Conservation (phyloP, 1,140 invertebrate species). For the Eciton burchellii region DNA sequence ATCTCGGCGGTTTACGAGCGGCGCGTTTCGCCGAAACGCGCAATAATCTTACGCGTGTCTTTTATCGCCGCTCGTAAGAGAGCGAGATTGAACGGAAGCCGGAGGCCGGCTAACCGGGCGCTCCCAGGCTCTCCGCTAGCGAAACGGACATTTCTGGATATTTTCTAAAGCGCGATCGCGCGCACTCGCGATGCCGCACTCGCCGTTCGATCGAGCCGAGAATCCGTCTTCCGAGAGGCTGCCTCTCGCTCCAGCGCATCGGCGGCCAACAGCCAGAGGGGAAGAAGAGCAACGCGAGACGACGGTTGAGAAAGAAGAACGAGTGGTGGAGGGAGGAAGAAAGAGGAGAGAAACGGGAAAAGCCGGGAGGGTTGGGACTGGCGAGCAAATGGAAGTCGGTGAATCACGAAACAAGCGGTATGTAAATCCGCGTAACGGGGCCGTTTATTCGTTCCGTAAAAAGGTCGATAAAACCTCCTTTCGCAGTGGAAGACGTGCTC, state of each 20-base stretch:
- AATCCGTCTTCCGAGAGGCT: slow-evolving; percentile 42
- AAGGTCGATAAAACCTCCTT: slow-evolving; percentile 79
- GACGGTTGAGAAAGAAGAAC: neutral
- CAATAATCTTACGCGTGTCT: slow-evolving; percentile 20
- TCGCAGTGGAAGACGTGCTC: slow-evolving; percentile 61
- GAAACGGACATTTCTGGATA: slow-evolving; percentile 10
- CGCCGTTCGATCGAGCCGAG: slow-evolving; percentile 38
- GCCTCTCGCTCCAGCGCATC: slow-evolving; percentile 14
- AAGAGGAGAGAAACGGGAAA: neutral
- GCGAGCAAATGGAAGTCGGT: slow-evolving; percentile 64
- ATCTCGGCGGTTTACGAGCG: slow-evolving; percentile 14
- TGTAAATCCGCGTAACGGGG: slow-evolving; percentile 79
- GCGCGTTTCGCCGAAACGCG: slow-evolving; percentile 7
- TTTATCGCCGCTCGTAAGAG: slow-evolving; percentile 44
- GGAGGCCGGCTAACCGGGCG: slow-evolving; percentile 33
- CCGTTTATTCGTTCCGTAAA: slow-evolving; percentile 80
- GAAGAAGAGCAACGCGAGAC: neutral
- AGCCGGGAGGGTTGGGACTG: slow-evolving; percentile 5
- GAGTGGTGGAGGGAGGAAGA: neutral
- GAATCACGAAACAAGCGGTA: slow-evolving; percentile 77
- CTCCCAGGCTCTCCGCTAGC: neutral
- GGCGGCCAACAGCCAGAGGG: slow-evolving; percentile 36
- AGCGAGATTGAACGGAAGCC: slow-evolving; percentile 30
- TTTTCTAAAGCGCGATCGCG: slow-evolving; percentile 42
- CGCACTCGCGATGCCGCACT: slow-evolving; percentile 41